Evolutionary conservation across 2,113 vertebrate species (phyloP), one percentile per base, ranked within the genome.

Genomic region (Diadophis punctatus): DNA sequence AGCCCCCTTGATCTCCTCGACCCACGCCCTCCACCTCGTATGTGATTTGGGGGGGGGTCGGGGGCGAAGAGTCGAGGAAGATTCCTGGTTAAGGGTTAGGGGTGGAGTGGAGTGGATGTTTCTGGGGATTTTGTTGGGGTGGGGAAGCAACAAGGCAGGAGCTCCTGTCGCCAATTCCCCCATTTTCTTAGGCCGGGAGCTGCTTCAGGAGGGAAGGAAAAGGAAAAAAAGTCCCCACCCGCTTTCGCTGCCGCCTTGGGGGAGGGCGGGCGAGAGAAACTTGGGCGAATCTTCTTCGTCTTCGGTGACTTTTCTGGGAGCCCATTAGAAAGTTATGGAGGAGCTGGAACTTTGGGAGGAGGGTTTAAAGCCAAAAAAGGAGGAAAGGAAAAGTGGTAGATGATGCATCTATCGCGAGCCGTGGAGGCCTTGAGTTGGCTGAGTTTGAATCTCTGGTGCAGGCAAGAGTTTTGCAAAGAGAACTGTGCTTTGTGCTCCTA

Each of bases 401-500:
- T 27, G 90, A 48, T 27, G 16, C 34, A 25, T 56, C 23, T 39
- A 46, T 53, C 74, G 11, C 16, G 74, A 87, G 56, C 55, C 18
- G 9, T 11, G 56, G 16, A 60, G 46, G 22, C 55, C 23, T 49
- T 49, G 56, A 87, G 30, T 63, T 51, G 30, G 85, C 84, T 20
- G 55, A 87, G 85, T 87, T 91, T 63, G 91, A 63, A 34, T 22
- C 8, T 55, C 48, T 25, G 91, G 46, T 88, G n/a, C 58, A 89
- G 49, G 92, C 74, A 86, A 93, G 88, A 63, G 80, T 90, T 92
- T 86, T 93, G 92, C 80, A 63, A 60, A 90, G 88, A 94, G 95
- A 94, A 95, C 95, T 90, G 97, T 90, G 97, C 96, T 97, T 97
- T 97, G 96, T 97, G 96, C 94, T 86, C 58, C 92, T 86, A 60